A percentile compares a stretch with the other conserved stretches of the same genome.
Evolutionary conservation across 2,113 vertebrate genomes (phyloP).

Genomic region (Etheostoma cragini): DNA sequence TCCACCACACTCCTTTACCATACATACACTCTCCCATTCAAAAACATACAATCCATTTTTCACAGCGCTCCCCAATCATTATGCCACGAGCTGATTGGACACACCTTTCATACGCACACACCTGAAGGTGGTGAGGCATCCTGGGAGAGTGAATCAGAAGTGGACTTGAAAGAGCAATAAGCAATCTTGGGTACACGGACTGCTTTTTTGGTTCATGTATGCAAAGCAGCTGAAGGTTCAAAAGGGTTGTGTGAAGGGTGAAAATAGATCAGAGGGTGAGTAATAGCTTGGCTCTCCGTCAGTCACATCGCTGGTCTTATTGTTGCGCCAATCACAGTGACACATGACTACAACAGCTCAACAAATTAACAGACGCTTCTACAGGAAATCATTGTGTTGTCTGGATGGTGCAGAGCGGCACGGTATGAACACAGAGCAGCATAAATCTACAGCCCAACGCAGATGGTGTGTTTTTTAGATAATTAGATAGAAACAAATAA

Average conservation of each 20-base stretch:
- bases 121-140: slow-evolving; percentile 14
- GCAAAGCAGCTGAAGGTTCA: neutral
- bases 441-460: slow-evolving; percentile 5
- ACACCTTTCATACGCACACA: slow-evolving; percentile 49
- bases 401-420: neutral
- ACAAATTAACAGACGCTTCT: neutral
- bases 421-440: neutral
- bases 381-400: slow-evolving; percentile 1
- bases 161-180: neutral
- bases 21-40: slow-evolving; percentile 28
- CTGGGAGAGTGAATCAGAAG: slow-evolving; percentile 4
- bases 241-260: neutral
- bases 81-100: slow-evolving; percentile 62
- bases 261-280: neutral
- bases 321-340: neutral
- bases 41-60: slow-evolving; percentile 74
- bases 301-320: neutral
- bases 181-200: neutral
- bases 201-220: neutral
- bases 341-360: neutral
- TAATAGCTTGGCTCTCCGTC: neutral
- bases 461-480: slow-evolving; percentile 1
- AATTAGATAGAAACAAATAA: slow-evolving; percentile 6
- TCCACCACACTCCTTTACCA: slow-evolving; percentile 8
- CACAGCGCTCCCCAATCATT: slow-evolving; percentile 58